phyloP scores from a whole-genome alignment of 2,113 vertebrate species.

The Percina caprodes region DNA sequence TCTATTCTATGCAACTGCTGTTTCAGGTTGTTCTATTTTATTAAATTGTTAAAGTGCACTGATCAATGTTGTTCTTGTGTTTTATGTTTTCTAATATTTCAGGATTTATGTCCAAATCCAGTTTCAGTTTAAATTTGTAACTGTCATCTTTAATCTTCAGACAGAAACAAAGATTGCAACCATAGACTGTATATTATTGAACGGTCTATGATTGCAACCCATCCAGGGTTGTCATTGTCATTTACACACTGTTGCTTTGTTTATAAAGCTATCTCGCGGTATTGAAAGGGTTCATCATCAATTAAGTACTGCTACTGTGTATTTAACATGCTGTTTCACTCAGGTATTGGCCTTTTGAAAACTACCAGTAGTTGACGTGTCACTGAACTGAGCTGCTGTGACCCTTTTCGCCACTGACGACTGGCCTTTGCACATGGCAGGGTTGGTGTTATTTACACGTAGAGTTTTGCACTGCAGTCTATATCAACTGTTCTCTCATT shows the following conservation, averaged over 20 bases:
- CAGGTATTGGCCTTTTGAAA: no score
- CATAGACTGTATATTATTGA: no score
- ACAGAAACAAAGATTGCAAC: not conserved
- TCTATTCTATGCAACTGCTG: conserved; percentile 68
- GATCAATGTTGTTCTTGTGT: not conserved
- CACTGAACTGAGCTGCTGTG: no score
- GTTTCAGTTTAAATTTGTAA: not conserved
- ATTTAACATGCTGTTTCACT: no score
- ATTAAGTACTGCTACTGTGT: no score
- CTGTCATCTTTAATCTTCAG: not conserved
- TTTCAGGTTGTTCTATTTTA: conserved; percentile 49
- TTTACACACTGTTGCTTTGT: not conserved
- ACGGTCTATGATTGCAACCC: not conserved
- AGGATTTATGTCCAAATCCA: not conserved
- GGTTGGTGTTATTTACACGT: no score
- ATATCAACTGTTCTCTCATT: no score
- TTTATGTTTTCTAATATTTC: not conserved
- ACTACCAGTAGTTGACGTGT: no score
- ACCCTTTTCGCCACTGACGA: no score
- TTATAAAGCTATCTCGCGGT: no score
- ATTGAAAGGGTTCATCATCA: not conserved
- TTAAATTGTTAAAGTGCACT: conserved; percentile 58
- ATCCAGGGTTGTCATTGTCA: not conserved
- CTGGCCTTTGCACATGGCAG: no score
- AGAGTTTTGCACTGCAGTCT: no score